Percentiles rank a stretch among this genome's conserved stretches.
Evolutionary conservation across 2,888 invertebrate species (phyloP).

Genomic region (Diarsia dahlii): DNA sequence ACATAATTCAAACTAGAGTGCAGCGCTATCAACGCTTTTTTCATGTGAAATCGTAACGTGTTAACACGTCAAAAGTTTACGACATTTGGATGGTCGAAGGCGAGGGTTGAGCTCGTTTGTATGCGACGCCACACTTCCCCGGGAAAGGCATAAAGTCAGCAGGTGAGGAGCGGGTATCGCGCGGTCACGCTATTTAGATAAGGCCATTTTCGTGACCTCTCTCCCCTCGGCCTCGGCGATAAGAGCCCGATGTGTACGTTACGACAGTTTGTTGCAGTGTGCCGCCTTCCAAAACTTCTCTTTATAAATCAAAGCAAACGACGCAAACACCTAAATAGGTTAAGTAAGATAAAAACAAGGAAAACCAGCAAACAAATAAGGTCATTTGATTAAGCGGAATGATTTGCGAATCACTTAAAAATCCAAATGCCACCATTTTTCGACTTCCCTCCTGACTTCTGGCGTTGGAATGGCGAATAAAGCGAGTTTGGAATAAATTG

Average conservation of each 20-base stretch:
- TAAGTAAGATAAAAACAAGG: conserved; percentile 72
- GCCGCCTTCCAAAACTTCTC: conserved; percentile 45
- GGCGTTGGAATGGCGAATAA: conserved; percentile 87
- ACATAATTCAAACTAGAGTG: conserved; percentile 81
- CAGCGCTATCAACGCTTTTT: conserved; percentile 73
- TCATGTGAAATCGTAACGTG: conserved; percentile 73
- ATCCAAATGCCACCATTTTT: conserved; percentile 87
- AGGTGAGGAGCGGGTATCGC: conserved; percentile 86
- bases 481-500: conserved; percentile 90
- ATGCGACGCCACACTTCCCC: conserved; percentile 83
- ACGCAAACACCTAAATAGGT: conserved; percentile 51
- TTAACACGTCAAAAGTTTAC: conserved; percentile 80
- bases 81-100: conserved; percentile 77
- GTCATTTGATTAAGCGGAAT: conserved; percentile 88
- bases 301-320: conserved; percentile 37
- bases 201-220: conserved; percentile 84
- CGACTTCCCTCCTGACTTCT: conserved; percentile 84
- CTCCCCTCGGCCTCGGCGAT: conserved; percentile 77
- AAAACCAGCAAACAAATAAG: conserved; percentile 83
- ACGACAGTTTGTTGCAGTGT: conserved; percentile 71
- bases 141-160: conserved; percentile 87
- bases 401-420: conserved; percentile 89
- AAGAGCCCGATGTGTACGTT: conserved; percentile 76
- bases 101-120: conserved; percentile 85
- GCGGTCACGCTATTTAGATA: conserved; percentile 90